Percentiles rank a stretch among this genome's conserved stretches.
Conservation (phyloP, 2,888 invertebrate genomes). For the Drosophila meridionalis region DNA sequence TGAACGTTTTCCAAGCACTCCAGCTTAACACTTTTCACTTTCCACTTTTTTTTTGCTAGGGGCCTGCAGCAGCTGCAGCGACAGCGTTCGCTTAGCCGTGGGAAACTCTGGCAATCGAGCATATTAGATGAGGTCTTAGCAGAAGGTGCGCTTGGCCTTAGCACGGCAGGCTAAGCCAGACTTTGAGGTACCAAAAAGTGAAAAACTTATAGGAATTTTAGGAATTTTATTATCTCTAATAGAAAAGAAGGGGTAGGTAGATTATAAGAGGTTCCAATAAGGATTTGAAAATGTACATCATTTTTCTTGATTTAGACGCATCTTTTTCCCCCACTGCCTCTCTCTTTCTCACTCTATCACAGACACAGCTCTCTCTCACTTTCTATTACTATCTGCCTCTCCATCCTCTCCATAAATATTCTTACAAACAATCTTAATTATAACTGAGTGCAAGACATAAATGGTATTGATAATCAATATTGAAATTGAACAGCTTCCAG, state of each 20-base stretch:
- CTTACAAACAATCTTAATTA: not conserved
- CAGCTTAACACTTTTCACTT: slow-evolving; percentile 48
- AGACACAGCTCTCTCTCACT: not conserved
- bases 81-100: slow-evolving; percentile 54
- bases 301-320: not conserved
- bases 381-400: not conserved
- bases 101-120: slow-evolving; percentile 61
- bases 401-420: too few species aligned
- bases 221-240: not conserved
- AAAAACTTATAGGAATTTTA: not conserved
- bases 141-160: not conserved
- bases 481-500: not conserved
- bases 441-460: not conserved
- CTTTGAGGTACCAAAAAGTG: not conserved
- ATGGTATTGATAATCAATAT: not conserved
- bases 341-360: not conserved
- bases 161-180: not conserved
- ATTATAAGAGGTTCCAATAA: not conserved
- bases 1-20: slow-evolving; percentile 59
- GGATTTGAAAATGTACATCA: not conserved
- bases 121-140: not conserved
- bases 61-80: not conserved
- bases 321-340: not conserved
- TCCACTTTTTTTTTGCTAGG: slow-evolving; percentile 20
- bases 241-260: too few species aligned